Conservation (phyloP, 2,888 invertebrate genomes). For the Syritta pipiens region DNA sequence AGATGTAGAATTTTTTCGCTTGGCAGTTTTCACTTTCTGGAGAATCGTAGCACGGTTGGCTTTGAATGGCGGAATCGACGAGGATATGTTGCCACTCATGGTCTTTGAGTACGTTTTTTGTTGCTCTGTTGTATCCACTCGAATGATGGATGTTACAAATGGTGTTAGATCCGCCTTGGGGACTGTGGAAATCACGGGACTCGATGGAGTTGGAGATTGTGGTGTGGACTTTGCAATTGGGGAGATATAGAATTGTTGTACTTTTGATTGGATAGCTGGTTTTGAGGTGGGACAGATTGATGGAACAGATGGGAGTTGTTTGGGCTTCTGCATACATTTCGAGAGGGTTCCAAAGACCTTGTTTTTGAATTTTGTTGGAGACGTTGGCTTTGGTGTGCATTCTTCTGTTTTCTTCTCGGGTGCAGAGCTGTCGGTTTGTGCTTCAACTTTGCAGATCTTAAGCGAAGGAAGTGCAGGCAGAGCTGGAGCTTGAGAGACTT, state of each 20-base stretch:
- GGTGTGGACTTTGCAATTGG: constrained; percentile 12
- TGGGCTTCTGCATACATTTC: background rate
- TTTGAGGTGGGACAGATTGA: too few relatives aligned
- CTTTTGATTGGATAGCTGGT: constrained; percentile 47
- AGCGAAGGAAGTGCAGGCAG: background rate
- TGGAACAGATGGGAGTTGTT: too few relatives aligned
- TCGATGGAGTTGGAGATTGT: background rate
- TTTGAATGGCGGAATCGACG: background rate
- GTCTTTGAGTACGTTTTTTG: too few relatives aligned
- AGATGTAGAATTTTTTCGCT: background rate
- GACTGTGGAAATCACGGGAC: background rate
- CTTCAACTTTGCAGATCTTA: constrained; percentile 28
- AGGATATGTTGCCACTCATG: background rate
- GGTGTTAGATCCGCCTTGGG: constrained; percentile 25
- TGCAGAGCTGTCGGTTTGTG: constrained; percentile 18
- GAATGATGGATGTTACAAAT: constrained; percentile 57
- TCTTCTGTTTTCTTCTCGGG: background rate
- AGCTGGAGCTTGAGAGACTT: too few relatives aligned
- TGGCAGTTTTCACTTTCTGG: constrained; percentile 27
- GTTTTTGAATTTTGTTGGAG: background rate
- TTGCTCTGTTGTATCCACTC: constrained; percentile 56
- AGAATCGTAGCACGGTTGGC: constrained; percentile 47
- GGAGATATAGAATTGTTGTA: constrained; percentile 51
- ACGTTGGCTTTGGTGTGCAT: background rate
- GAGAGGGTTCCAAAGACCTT: constrained; percentile 1